Conservation (phyloP, 2,797 vertebrate species). For the Carduelis carduelis region DNA sequence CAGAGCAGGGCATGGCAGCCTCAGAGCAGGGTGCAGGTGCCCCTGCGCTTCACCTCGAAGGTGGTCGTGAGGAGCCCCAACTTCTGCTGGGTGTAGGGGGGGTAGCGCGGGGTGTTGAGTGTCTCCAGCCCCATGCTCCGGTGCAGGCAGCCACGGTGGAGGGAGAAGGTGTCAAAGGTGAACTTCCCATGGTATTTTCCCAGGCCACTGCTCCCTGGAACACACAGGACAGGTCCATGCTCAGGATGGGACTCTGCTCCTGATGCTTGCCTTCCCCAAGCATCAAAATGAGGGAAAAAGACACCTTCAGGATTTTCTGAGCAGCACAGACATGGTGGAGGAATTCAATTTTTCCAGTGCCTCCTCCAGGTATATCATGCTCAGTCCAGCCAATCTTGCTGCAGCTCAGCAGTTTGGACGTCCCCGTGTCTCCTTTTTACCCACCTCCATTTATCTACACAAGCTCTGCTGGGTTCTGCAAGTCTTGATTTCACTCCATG, state of each 20-base stretch:
- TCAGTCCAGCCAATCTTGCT: not conserved
- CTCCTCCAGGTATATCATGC: not conserved
- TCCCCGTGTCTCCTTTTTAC: not conserved
- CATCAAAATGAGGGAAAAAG: not conserved
- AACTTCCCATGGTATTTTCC: constrained; percentile 89
- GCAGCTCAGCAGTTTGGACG: not conserved
- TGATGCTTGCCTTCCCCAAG: not conserved
- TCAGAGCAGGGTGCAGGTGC: constrained; percentile 73
- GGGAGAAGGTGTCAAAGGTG: constrained; percentile 88
- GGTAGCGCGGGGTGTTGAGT: constrained; percentile 84
- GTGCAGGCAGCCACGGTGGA: constrained; percentile 81
- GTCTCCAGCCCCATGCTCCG: constrained; percentile 81
- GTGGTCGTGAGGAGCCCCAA: constrained; percentile 76
- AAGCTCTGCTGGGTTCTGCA: not conserved
- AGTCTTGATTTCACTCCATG: not conserved
- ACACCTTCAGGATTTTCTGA: not conserved
- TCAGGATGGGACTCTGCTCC: fast-evolving
- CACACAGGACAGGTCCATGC: not conserved
- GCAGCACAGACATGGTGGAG: fast-evolving
- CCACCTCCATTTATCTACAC: not conserved
- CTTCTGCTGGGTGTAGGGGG: constrained; percentile 79
- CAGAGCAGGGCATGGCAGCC: not conserved
- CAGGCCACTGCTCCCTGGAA: constrained; percentile 77
- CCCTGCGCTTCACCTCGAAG: constrained; percentile 66
- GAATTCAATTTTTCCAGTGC: not conserved